These are phyloP conservation scores for Gandaritis pyraliata DNA, from an alignment of 2,888 invertebrate species.

Conservation along the genomic window DNA sequence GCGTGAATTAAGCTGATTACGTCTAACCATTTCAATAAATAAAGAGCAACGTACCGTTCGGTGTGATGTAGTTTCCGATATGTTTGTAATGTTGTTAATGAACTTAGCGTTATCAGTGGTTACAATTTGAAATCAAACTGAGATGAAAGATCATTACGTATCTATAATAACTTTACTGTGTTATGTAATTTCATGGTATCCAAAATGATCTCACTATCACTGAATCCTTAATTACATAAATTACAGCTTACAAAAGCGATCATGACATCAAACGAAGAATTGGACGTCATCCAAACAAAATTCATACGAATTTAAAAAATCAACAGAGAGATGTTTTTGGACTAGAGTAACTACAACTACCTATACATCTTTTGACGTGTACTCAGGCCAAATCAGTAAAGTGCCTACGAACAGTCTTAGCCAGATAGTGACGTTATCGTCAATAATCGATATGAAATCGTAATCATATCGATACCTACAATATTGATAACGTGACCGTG, in stretches of 20 bases:
- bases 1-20: conserved; percentile 26
- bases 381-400: background rate
- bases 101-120: background rate
- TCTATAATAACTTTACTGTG: conserved; percentile 4
- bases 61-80: background rate
- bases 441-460: conserved; percentile 38
- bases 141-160: background rate
- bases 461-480: conserved; percentile 43
- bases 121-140: background rate
- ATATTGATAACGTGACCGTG: conserved; percentile 45
- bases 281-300: conserved; percentile 26
- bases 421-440: conserved; percentile 3
- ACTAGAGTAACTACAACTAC: conserved; percentile 1
- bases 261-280: conserved; percentile 18
- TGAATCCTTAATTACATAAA: conserved; percentile 1
- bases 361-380: background rate
- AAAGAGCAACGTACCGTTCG: background rate
- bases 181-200: conserved; percentile 3
- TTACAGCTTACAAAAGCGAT: background rate
- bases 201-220: background rate
- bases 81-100: background rate
- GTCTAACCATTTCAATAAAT: conserved; percentile 2
- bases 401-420: conserved; percentile 4
- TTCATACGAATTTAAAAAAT: conserved; percentile 7
- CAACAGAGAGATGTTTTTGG: background rate